Evolutionary conservation across 2,113 vertebrate genomes (phyloP).

Genomic region (Amblyopsis rosae): DNA sequence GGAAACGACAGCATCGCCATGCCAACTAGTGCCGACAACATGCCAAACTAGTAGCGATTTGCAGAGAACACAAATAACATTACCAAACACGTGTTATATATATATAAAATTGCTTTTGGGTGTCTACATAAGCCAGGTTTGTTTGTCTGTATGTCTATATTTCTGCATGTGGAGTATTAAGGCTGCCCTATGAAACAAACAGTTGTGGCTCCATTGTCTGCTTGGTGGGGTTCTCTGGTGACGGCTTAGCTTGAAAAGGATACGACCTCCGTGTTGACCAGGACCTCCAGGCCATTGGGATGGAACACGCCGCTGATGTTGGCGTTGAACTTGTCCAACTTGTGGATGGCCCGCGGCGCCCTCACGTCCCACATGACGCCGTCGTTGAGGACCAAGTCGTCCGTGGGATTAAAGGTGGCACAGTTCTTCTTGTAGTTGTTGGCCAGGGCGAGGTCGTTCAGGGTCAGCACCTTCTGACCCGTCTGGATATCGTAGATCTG

Average conservation of each 20-base stretch:
- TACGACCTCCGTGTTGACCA: conserved; percentile 98
- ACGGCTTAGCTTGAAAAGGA: conserved; percentile 72
- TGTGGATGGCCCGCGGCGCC: conserved; percentile 89
- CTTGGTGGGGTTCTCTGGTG: background rate
- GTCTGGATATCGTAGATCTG: conserved; percentile 99
- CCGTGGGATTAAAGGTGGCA: conserved; percentile 94
- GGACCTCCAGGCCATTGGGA: conserved; percentile 93
- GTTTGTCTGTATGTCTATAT: no score
- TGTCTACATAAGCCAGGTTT: no score
- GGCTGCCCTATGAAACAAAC: no score
- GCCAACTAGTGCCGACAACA: no score
- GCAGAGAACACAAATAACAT: no score
- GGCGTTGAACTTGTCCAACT: conserved; percentile 99
- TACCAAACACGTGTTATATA: no score
- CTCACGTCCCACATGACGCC: conserved; percentile 97
- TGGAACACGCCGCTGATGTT: conserved; percentile 98
- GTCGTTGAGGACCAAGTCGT: conserved; percentile 97
- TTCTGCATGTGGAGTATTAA: no score
- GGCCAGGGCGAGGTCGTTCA: conserved; percentile 91
- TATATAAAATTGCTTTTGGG: no score
- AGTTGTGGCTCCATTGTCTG: background rate
- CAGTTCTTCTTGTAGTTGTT: conserved; percentile 98
- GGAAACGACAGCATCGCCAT: background rate
- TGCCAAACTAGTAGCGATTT: no score
- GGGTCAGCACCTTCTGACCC: conserved; percentile 91